Evolutionary conservation across 2,797 vertebrate species (phyloP), one percentile per base, ranked within the genome.

Genomic region (Anas flavirostris): DNA sequence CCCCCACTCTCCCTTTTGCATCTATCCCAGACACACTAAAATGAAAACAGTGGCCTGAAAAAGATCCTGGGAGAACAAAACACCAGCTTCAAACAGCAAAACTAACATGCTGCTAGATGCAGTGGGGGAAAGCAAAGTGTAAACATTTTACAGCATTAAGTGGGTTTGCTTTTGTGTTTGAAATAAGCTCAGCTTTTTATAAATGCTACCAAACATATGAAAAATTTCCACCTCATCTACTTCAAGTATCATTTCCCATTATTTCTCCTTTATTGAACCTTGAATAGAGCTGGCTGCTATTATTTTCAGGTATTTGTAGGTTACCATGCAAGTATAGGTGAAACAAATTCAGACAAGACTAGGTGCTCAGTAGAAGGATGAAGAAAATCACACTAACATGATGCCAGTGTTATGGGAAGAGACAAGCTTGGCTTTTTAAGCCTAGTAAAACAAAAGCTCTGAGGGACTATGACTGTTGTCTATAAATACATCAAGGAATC

Each of bases 401-500:
- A 25, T 83, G 52, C 14, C 56, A 48, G 7, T 52, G 43, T 67
- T 70, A 43, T 0, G 1, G 64, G 63, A 63, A 48, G 69, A 91
- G 62, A 80, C 23, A 68, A 76, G 31, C 68, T 79, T 74, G 52
- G 67, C 67, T 91, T 82, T 60, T 56, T 95, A 81, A 90, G 70
- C n/a, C 43, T 67, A 58, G 63, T 77, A 66, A 90, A 91, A 85
- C 81, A 77, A 56, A 84, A 87, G 16, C 93, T 84, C 90, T 35
- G 81, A 95, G 86, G 74, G 60, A 72, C 82, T 62, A 63, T 58
- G 48, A 80, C 82, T 81, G 86, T 82, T 90, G 85, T 83, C 82
- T 93, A 95, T 91, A 94, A 96, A 95, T 96, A 96, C 53, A 89
- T 92, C 88, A 95, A 92, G 88, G 53, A 88, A 80, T 48, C 94